Conservation (phyloP, 2,888 invertebrate genomes). For the Erebia palarica region DNA sequence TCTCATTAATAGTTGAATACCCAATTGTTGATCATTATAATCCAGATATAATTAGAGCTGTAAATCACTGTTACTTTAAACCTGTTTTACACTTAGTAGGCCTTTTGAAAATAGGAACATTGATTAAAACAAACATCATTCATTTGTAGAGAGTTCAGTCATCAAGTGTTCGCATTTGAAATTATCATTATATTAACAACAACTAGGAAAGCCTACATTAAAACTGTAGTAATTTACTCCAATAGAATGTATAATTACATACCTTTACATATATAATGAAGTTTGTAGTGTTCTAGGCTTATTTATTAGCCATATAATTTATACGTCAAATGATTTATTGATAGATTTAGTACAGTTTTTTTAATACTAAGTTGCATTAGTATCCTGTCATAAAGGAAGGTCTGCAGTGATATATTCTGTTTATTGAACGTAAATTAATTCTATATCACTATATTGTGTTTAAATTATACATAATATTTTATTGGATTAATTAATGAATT, state of each 20-base stretch:
- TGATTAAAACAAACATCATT: conserved; percentile 6
- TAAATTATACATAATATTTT: neutral
- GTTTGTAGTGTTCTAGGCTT: conserved; percentile 4
- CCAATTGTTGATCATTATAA: too few species aligned
- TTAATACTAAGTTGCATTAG: neutral
- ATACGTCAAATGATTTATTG: conserved; percentile 12
- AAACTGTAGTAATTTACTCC: conserved; percentile 6
- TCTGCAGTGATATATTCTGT: neutral
- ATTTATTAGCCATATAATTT: neutral
- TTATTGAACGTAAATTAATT: neutral
- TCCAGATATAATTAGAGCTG: neutral
- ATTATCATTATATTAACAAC: conserved; percentile 1
- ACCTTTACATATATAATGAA: conserved; percentile 12
- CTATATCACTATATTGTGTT: neutral
- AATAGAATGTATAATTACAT: conserved; percentile 12
- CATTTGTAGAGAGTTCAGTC: conserved; percentile 8
- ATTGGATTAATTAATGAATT: too few species aligned
- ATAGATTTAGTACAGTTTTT: neutral
- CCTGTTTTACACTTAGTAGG: neutral
- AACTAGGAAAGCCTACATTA: conserved; percentile 16
- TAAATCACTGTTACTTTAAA: neutral
- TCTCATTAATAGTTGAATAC: too few species aligned
- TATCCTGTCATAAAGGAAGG: conserved; percentile 1
- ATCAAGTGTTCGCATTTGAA: conserved; percentile 6
- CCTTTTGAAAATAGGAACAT: neutral